Conservation (phyloP, 1,140 invertebrate species). For the Caenorhabditis remanei region DNA sequence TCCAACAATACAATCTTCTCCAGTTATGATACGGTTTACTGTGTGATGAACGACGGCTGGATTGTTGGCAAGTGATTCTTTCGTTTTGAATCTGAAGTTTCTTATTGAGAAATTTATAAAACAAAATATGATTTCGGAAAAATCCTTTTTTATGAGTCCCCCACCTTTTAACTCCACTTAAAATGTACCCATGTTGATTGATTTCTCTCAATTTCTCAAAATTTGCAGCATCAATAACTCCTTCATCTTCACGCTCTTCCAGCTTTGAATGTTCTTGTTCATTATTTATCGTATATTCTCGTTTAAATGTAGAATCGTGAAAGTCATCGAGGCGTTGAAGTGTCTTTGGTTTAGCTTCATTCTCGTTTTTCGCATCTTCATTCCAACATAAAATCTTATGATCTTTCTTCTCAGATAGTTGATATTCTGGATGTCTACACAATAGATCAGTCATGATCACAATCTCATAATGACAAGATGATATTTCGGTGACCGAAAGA, state of each 20-base stretch:
- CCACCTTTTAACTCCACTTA: background rate
- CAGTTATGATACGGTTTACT: slow-evolving; percentile 49
- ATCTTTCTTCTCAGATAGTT: slow-evolving; percentile 43
- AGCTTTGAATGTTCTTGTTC: background rate
- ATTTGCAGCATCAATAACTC: slow-evolving; percentile 2
- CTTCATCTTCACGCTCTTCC: background rate
- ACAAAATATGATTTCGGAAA: too few species aligned
- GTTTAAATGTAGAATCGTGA: slow-evolving; percentile 13
- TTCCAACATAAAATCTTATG: slow-evolving; percentile 23
- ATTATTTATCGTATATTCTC: slow-evolving; percentile 5
- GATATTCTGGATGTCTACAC: slow-evolving; percentile 90
- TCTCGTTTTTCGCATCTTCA: slow-evolving; percentile 4
- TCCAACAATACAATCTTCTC: slow-evolving; percentile 59
- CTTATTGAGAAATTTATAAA: too few species aligned
- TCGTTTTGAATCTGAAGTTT: slow-evolving; percentile 2
- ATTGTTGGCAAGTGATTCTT: slow-evolving; percentile 3
- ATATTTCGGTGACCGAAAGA: slow-evolving; percentile 92
- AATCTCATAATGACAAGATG: slow-evolving; percentile 93
- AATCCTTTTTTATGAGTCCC: too few species aligned
- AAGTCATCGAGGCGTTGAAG: slow-evolving; percentile 50
- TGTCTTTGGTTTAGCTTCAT: slow-evolving; percentile 43
- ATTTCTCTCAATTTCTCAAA: slow-evolving; percentile 8
- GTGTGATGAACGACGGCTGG: slow-evolving; percentile 52
- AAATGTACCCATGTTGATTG: background rate
- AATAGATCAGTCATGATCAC: slow-evolving; percentile 88